Evolutionary conservation across 2,797 vertebrate species (phyloP).

Genomic region (Poecilia wingei): DNA sequence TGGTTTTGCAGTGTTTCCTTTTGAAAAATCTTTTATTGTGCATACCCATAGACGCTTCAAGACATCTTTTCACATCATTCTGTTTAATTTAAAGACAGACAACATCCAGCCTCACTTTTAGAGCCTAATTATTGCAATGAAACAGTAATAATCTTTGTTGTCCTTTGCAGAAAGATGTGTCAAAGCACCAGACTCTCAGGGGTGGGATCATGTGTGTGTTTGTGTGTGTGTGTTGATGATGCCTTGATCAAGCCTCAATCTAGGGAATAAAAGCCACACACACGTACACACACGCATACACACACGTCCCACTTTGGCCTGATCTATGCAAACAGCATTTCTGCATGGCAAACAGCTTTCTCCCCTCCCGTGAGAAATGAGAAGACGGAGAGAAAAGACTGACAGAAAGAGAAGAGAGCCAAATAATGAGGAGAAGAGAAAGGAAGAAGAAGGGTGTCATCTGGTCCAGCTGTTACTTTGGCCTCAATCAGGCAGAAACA

Average conservation of each 20-base stretch:
- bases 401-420: slow-evolving; percentile 6
- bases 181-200: slow-evolving; percentile 44
- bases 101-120: background rate
- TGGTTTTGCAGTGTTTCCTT: background rate
- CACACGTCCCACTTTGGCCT: slow-evolving; percentile 53
- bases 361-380: slow-evolving; percentile 34
- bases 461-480: slow-evolving; percentile 7
- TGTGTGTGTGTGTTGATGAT: slow-evolving; percentile 35
- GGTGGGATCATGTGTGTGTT: slow-evolving; percentile 3
- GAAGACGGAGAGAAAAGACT: slow-evolving; percentile 14
- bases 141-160: slow-evolving; percentile 60
- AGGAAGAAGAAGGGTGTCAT: slow-evolving; percentile 6
- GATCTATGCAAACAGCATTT: slow-evolving; percentile 81
- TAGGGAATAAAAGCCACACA: slow-evolving; percentile 46
- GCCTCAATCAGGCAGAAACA: background rate
- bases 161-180: slow-evolving; percentile 60
- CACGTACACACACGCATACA: slow-evolving; percentile 27
- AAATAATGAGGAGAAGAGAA: slow-evolving; percentile 16
- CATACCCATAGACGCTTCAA: background rate
- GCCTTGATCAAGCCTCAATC: slow-evolving; percentile 80
- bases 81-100: background rate
- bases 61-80: background rate
- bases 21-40: background rate
- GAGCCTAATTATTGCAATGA: slow-evolving; percentile 10
- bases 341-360: slow-evolving; percentile 78